Base-by-base conservation (phyloP, 1,140 invertebrate genomes). In the Papilio polytes region DNA sequence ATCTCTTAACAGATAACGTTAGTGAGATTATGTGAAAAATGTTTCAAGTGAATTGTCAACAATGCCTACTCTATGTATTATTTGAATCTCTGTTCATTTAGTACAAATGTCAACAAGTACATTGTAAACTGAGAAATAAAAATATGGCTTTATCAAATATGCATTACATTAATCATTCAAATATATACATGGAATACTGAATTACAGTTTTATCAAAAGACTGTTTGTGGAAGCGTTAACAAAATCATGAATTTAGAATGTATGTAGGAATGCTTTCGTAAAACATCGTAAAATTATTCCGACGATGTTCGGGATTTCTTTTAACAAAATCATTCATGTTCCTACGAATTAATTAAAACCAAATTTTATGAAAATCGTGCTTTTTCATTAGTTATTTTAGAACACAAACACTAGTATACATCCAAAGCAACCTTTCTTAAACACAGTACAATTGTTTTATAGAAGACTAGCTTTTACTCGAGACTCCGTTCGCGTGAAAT, bases 81-180 rank as follows among this genome's bases (percentile, higher is more conserved):
- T 36, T 36, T 36, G 31, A 36, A 36, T 36, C 31, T 36, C 31
- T 36, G 26, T 26, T 36, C 31, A 6, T 36, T 36, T 36, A 36
- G 31, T 36, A 36, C 36, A 41, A 41, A 41, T 41, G 36, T 41
- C 6, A 41, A 41, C 36, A 41, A 41, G 36, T 8, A 8, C 8
- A 41, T 1, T 41, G 36, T 41, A 41, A 41, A 41, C 12, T 18
- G 13, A 31, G 10, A 63, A 63, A 63, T 63, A 36, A 31, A 70
- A 70, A 70, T 12, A 70, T 36, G 6, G 31, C 26, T 70, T 70
- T 15, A 36, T 70, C 12, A 70, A 70, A 70, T 70, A 70, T 70
- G 63, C 63, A 70, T 70, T 70, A 70, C 63, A 70, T 70, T 70
- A 70, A 70, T 70, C 22, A 70, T 70, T 70, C 13, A 70, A 70